Evolutionary conservation across 1,140 invertebrate genomes (phyloP), one percentile per base, ranked within the genome.

Genomic region (Tetraneura akinire): DNA sequence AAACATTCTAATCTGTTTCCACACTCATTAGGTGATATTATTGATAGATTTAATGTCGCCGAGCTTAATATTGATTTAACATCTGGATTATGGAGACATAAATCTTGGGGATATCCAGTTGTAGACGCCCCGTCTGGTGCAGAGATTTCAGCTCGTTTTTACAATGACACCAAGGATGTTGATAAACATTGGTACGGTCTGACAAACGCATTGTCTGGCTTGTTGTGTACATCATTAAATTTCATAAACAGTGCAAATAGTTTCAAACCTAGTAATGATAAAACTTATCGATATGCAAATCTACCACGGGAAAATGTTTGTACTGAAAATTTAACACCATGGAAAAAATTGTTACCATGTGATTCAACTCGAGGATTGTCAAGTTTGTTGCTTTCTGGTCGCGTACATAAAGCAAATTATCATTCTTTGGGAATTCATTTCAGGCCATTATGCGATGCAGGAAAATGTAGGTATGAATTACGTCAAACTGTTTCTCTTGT

Each of bases 251-350:
- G 88, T n/a, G 91, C 92, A 21, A 96, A 95, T 82, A 96, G 93
- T 42, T 88, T 82, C 81, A 82, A 80, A 84, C 37, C 84, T 85
- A 83, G 82, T 86, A 18, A 88, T 90, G 83, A 88, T 88, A 82
- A 89, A 88, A 81, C 87, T 88, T 85, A 94, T 55, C 88, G 94
- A 82, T 98, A 98, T 88, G 91, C 96, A 1, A 91, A 93, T 55
- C 86, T 99, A 80, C 96, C 97, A 0, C 88, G 93, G 81, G 98
- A 99, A 90, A 94, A 96, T 84, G 95, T 98, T 11, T 99, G 98
- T 85, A 99, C 97, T 23, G 97, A 99, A 88, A 99, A 99, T 88
- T 88, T 99, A 82, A 99, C 97, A 45, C 97, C 97, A 5, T 99
- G 96, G 92, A 97, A 97, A 84, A 99, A 99, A 86, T 87, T 99